Evolutionary conservation across 2,888 invertebrate genomes (phyloP), one percentile per base, ranked within the genome.

Genomic region (Plemyria rubiginata): DNA sequence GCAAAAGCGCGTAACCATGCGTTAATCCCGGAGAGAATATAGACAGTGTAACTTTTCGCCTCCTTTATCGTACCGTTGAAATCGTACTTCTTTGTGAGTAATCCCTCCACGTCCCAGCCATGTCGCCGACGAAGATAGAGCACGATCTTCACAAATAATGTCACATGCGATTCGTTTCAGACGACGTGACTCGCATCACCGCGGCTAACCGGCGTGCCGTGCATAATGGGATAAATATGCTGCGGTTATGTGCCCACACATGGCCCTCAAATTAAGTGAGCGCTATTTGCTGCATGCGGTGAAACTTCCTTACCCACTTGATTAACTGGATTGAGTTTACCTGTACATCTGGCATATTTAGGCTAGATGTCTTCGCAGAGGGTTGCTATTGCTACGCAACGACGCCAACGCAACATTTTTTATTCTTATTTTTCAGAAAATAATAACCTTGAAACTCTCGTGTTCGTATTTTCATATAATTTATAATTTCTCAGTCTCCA

Each of bases 71-170:
- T 84, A 83, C 87, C 89, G 90, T 88, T 87, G 91, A 87, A 90
- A 91, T 91, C 90, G 90, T 87, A 91, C 92, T 92, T 90, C 90
- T 92, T 91, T 91, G 90, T 87, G 90, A 87, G 91, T 91, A 91
- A 92, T 92, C 91, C 91, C 90, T 88, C 88, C 92, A 90, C 91
- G 91, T 91, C 88, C 86, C 87, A 74, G 83, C 85, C 82, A 89
- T 88, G 91, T 90, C 90, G 88, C 87, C 89, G 92, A 92, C 92
- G 92, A 92, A 92, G 92, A 92, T 92, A 92, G 92, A 92, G 92
- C 92, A 92, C 92, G 92, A 92, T 92, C 92, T 92, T 92, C 92
- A 92, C 92, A 92, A 92, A 92, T 92, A 92, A 92, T 92, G 92
- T 92, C 92, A 92, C 92, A 92, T 92, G 92, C 92, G 92, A 92